Evolutionary conservation across 2,888 invertebrate species (phyloP).

Genomic region (Caenorhabditis uteleia): DNA sequence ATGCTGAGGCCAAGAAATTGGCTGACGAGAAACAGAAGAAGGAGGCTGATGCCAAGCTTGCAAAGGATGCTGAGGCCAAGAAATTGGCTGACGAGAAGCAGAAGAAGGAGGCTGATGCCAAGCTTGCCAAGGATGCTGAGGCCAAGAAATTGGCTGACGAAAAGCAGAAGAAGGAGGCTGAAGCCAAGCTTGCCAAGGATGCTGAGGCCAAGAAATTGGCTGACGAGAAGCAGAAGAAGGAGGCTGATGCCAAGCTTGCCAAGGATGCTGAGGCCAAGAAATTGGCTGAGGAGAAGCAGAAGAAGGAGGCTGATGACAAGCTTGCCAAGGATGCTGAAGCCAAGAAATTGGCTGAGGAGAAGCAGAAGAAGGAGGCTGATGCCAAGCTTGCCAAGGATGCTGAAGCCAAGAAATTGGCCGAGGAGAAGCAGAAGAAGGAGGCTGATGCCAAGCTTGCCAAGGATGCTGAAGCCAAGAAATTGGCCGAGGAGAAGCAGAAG

Average conservation of each 20-base stretch:
- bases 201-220: not conserved
- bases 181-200: not conserved
- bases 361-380: not conserved
- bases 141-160: not conserved
- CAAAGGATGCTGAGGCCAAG: not conserved
- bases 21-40: constrained; percentile 14
- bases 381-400: not conserved
- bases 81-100: not conserved
- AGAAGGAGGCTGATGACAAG: constrained; percentile 4
- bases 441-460: not conserved
- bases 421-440: not conserved
- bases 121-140: not conserved
- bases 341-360: constrained; percentile 1
- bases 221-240: constrained; percentile 1
- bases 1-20: constrained; percentile 5
- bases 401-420: not conserved
- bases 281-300: not conserved
- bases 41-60: constrained; percentile 11
- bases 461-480: constrained; percentile 4
- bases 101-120: not conserved
- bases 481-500: constrained; percentile 10
- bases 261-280: constrained; percentile 3
- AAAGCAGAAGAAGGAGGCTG: not conserved
- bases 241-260: constrained; percentile 1
- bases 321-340: not conserved